phyloP scores from a whole-genome alignment of 2,113 vertebrate genomes.

The Physeter macrocephalus region DNA sequence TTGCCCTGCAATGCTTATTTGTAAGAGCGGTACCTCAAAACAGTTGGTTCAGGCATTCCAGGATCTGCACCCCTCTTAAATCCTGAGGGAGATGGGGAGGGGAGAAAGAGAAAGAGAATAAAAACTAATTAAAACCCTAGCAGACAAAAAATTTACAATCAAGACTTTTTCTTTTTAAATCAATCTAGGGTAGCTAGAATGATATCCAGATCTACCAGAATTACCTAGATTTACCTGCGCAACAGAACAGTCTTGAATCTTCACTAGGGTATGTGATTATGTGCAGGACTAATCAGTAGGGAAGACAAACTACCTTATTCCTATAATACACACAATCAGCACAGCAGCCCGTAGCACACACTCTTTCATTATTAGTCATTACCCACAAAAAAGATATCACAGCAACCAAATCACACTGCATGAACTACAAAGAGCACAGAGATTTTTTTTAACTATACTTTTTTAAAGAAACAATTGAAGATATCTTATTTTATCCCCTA shows the following conservation, averaged over 20 bases:
- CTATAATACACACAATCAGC: background rate
- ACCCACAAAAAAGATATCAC: background rate
- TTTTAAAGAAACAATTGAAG: background rate
- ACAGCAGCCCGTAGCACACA: background rate
- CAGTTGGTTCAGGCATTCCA: conserved; percentile 95
- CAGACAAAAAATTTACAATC: background rate
- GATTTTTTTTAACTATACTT: background rate
- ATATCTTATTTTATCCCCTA: background rate
- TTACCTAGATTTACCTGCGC: background rate
- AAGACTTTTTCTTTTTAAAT: background rate
- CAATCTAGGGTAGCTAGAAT: background rate
- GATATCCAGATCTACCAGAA: background rate
- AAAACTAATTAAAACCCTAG: conserved; percentile 36
- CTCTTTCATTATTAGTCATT: background rate
- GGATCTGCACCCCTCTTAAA: conserved; percentile 98
- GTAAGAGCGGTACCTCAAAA: conserved; percentile 87
- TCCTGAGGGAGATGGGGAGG: conserved; percentile 75
- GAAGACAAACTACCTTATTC: background rate
- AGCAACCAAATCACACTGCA: background rate
- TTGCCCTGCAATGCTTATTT: background rate
- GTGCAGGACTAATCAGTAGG: background rate
- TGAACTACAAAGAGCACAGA: background rate
- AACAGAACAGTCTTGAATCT: background rate
- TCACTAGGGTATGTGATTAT: background rate
- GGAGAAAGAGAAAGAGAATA: background rate